Evolutionary conservation across 2,888 invertebrate genomes (phyloP).

Genomic region (Chymomyza fuscimana): DNA sequence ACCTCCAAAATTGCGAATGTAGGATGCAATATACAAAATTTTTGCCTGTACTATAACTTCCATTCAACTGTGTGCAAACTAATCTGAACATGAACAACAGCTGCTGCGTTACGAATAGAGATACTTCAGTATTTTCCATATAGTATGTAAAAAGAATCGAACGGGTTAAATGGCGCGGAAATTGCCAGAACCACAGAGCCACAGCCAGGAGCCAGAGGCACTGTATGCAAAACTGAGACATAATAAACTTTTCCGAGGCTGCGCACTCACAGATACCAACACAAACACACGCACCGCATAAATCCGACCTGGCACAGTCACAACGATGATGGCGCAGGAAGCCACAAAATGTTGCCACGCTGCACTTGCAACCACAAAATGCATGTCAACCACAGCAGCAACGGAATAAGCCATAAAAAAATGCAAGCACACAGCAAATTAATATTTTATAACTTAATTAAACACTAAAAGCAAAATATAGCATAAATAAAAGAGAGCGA

Average conservation of each 20-base stretch:
- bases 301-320: background rate
- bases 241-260: constrained; percentile 1
- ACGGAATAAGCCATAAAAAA: constrained; percentile 32
- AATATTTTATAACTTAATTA: constrained; percentile 72
- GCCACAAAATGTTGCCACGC: constrained; percentile 30
- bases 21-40: no score
- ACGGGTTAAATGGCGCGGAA: constrained; percentile 63
- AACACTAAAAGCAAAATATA: constrained; percentile 48
- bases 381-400: constrained; percentile 64
- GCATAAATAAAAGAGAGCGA: background rate
- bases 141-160: constrained; percentile 51
- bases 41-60: constrained; percentile 6
- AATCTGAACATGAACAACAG: constrained; percentile 25
- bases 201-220: background rate
- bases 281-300: background rate
- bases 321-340: constrained; percentile 2
- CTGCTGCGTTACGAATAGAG: constrained; percentile 27
- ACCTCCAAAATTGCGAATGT: no score
- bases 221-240: background rate
- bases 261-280: background rate
- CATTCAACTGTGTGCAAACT: constrained; percentile 10
- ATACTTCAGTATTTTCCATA: constrained; percentile 49
- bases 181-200: constrained; percentile 42
- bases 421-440: constrained; percentile 47
- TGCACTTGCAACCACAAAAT: constrained; percentile 59